Evolutionary conservation across 2,113 vertebrate genomes (phyloP).

Genomic region (Plestiodon gilberti): DNA sequence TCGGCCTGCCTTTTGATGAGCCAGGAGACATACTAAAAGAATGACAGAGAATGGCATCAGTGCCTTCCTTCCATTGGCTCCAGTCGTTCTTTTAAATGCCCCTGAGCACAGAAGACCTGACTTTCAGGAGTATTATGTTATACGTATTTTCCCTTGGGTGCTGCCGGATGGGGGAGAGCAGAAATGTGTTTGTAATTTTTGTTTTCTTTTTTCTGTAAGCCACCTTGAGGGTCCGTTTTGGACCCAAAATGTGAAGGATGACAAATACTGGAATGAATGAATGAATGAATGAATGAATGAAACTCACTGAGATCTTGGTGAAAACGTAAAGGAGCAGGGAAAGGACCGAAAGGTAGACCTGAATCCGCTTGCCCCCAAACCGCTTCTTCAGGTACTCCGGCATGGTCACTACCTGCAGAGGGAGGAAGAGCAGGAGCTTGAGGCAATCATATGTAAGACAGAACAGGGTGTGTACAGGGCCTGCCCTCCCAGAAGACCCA

Average conservation of each 20-base stretch:
- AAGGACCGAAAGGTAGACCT: constrained; percentile 91
- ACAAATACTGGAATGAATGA: not conserved
- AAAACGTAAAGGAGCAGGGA: constrained; percentile 91
- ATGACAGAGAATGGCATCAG: too few relatives aligned
- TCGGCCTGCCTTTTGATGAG: too few relatives aligned
- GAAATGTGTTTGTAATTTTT: not conserved
- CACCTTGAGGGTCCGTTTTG: not conserved
- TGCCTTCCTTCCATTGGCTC: too few relatives aligned
- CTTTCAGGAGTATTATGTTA: too few relatives aligned
- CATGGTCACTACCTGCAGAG: constrained; percentile 91
- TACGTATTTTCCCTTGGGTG: too few relatives aligned
- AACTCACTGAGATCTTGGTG: constrained; percentile 98
- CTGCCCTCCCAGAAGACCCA: too few relatives aligned
- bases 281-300: not conserved
- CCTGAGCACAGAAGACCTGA: too few relatives aligned
- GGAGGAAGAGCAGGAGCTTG: not conserved
- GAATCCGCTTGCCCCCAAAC: constrained; percentile 93
- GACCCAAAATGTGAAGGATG: too few relatives aligned
- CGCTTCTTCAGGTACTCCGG: constrained; percentile 94
- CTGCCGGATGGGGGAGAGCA: too few relatives aligned
- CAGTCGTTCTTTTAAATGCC: too few relatives aligned
- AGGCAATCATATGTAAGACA: not conserved
- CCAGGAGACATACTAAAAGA: too few relatives aligned
- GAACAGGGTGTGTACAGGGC: too few relatives aligned
- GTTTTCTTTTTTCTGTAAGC: not conserved